Evolutionary conservation across 2,113 vertebrate species (phyloP).

Genomic region (Brachionichthys hirsutus): DNA sequence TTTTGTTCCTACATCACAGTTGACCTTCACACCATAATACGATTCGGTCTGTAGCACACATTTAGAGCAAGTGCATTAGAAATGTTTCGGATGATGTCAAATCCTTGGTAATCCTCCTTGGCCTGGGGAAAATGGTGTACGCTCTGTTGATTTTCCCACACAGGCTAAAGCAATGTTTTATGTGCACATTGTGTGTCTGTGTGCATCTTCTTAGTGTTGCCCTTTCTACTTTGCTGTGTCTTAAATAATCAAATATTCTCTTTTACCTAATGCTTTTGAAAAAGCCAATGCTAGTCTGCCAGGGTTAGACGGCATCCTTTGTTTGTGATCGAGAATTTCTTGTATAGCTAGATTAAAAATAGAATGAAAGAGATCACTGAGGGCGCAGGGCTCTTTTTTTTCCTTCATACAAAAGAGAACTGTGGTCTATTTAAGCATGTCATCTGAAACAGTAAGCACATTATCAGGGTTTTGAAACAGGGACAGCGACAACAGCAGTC

Average conservation of each 20-base stretch:
- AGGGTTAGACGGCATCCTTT: not conserved
- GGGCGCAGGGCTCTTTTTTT: too few species aligned
- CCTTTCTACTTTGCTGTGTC: not conserved
- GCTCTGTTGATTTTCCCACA: not conserved
- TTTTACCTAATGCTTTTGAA: not conserved
- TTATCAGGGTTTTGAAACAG: too few species aligned
- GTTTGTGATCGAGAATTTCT: not conserved
- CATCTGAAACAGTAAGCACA: too few species aligned
- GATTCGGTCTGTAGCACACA: constrained; percentile 10
- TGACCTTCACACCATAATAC: not conserved
- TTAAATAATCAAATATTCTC: not conserved
- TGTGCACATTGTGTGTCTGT: not conserved
- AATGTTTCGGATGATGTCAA: not conserved
- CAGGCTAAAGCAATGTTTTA: not conserved
- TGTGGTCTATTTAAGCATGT: too few species aligned
- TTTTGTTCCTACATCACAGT: constrained; percentile 1
- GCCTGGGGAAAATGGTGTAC: not conserved
- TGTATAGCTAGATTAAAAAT: not conserved
- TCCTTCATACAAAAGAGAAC: too few species aligned
- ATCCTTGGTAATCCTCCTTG: not conserved
- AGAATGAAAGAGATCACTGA: not conserved
- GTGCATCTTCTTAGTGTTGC: not conserved
- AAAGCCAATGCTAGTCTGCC: too few species aligned
- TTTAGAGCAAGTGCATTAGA: constrained; percentile 2
- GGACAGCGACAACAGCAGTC: too few species aligned